phyloP scores from a whole-genome alignment of 2,113 vertebrate species.

The Gracilinanus agilis region DNA sequence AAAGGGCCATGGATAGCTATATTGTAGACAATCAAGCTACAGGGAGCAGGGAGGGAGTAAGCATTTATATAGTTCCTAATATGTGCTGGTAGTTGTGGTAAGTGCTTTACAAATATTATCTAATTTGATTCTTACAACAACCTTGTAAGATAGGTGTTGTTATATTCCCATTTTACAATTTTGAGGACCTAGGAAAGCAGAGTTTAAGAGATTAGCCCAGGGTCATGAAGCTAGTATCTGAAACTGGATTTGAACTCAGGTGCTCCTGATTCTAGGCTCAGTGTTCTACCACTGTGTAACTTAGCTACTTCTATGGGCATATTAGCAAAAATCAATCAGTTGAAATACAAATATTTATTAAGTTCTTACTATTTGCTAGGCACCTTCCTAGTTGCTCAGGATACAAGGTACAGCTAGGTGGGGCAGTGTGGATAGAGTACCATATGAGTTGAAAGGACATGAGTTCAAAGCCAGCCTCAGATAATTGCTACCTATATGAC shows the following conservation, averaged over 20 bases:
- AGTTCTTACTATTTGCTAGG: neutral
- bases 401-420: neutral
- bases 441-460: neutral
- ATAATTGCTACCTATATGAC: neutral
- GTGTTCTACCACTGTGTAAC: neutral
- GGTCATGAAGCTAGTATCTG: neutral
- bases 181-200: neutral
- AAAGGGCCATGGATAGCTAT: neutral
- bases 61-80: neutral
- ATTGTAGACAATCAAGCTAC: neutral
- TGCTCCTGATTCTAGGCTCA: too few species aligned
- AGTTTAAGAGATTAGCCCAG: neutral
- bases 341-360: neutral
- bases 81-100: neutral
- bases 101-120: too few species aligned
- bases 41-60: neutral
- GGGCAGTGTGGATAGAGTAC: neutral
- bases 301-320: neutral
- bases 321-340: neutral
- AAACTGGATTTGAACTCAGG: neutral
- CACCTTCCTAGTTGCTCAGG: neutral
- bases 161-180: neutral
- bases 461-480: neutral
- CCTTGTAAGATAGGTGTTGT: too few species aligned
- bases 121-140: too few species aligned